phyloP scores from a whole-genome alignment of 2,797 vertebrate genomes.

The Mionectes olivaceus region DNA sequence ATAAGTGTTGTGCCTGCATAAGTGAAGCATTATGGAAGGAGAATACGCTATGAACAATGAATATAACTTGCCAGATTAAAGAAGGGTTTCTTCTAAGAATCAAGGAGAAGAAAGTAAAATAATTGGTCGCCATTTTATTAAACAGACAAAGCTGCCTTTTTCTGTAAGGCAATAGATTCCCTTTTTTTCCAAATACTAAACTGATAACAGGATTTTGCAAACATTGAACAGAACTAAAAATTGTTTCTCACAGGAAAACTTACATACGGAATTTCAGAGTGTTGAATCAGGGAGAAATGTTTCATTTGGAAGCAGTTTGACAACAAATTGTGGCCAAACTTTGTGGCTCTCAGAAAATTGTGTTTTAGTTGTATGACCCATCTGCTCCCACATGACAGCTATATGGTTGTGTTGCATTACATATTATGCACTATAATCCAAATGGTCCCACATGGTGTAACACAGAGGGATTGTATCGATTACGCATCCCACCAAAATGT shows the following conservation, averaged over 20 bases:
- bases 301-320: neutral
- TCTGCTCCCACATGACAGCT: neutral
- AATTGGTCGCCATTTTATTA: neutral
- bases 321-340: neutral
- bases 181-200: neutral
- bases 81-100: neutral
- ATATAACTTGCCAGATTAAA: neutral
- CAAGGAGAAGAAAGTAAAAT: neutral
- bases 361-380: neutral
- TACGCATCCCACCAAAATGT: neutral
- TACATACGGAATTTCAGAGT: neutral
- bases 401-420: neutral
- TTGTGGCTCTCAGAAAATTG: neutral
- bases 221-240: neutral
- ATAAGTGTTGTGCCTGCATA: neutral
- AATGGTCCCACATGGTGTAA: neutral
- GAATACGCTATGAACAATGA: neutral
- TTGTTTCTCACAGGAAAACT: neutral
- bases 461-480: neutral
- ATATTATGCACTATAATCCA: neutral
- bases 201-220: neutral
- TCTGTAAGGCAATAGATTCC: neutral
- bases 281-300: neutral
- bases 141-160: neutral
- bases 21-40: neutral